phyloP scores from a whole-genome alignment of 1,140 invertebrate species.

The Euwallacea fornicatus region DNA sequence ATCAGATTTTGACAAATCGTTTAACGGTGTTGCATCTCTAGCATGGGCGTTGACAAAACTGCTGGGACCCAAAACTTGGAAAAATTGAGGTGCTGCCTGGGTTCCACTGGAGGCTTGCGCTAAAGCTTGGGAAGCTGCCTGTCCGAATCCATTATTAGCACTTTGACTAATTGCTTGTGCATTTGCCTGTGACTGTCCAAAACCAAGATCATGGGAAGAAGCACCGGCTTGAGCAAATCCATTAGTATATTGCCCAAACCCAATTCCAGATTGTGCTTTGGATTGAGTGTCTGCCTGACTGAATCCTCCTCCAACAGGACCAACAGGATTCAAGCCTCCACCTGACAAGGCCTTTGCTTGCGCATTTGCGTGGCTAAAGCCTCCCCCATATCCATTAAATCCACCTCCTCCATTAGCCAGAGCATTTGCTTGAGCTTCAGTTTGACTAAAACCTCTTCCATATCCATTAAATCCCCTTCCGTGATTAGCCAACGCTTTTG shows the following conservation, averaged over 20 bases:
- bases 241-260: not conserved
- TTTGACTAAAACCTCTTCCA: too few relatives aligned
- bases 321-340: not conserved
- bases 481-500: too few relatives aligned
- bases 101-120: slow-evolving; percentile 1
- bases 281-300: slow-evolving; percentile 9
- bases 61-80: not conserved
- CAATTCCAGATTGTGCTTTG: not conserved
- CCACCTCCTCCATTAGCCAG: not conserved
- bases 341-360: not conserved
- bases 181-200: slow-evolving; percentile 11
- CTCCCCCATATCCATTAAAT: not conserved
- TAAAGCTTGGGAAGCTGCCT: not conserved
- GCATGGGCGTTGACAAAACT: not conserved
- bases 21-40: not conserved
- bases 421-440: too few relatives aligned
- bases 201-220: not conserved
- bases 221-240: slow-evolving; percentile 8
- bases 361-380: not conserved
- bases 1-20: slow-evolving; percentile 3
- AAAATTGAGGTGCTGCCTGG: slow-evolving; percentile 13
- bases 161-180: slow-evolving; percentile 15
- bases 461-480: too few relatives aligned
- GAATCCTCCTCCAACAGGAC: slow-evolving; percentile 5
- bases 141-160: slow-evolving; percentile 11